These are phyloP conservation scores for Acrocera orbiculus DNA, from an alignment of 2,888 invertebrate species.

Conservation along the genomic window DNA sequence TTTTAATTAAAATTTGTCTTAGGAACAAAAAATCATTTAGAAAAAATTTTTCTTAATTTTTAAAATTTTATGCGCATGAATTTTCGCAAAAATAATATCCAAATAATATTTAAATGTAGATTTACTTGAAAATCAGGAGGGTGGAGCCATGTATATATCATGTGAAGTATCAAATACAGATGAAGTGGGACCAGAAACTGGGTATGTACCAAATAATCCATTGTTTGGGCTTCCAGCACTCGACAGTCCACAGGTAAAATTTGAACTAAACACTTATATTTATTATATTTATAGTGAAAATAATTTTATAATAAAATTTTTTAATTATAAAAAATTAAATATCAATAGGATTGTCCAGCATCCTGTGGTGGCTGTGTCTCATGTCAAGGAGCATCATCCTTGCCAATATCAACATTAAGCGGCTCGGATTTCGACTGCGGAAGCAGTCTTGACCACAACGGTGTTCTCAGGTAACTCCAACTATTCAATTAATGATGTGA, in stretches of 20 bases:
- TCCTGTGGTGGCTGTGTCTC: conserved; percentile 32
- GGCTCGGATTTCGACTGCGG: conserved; percentile 31
- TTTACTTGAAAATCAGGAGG: conserved; percentile 34
- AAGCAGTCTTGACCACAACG: conserved; percentile 28
- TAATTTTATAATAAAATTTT: neutral
- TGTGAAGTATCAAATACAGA: conserved; percentile 33
- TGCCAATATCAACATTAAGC: conserved; percentile 28
- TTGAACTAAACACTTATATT: conserved; percentile 4
- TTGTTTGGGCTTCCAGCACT: conserved; percentile 32
- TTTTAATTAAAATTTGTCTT: too few species aligned
- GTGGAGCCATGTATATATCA: conserved; percentile 35
- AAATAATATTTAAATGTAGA: too few species aligned
- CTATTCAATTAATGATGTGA: too few species aligned
- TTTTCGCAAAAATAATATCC: too few species aligned
- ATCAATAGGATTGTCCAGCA: conserved; percentile 32
- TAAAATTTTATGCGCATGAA: too few species aligned
- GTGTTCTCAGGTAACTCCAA: conserved; percentile 13
- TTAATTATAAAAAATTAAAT: conserved; percentile 13
- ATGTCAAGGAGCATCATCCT: conserved; percentile 29
- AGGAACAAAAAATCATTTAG: too few species aligned
- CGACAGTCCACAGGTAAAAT: conserved; percentile 32
- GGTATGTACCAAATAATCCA: conserved; percentile 33
- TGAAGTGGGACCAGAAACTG: conserved; percentile 33
- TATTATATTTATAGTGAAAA: neutral
- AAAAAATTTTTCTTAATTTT: too few species aligned